Conservation (phyloP, 2,113 vertebrate species). For the Eurystomus gularis region DNA sequence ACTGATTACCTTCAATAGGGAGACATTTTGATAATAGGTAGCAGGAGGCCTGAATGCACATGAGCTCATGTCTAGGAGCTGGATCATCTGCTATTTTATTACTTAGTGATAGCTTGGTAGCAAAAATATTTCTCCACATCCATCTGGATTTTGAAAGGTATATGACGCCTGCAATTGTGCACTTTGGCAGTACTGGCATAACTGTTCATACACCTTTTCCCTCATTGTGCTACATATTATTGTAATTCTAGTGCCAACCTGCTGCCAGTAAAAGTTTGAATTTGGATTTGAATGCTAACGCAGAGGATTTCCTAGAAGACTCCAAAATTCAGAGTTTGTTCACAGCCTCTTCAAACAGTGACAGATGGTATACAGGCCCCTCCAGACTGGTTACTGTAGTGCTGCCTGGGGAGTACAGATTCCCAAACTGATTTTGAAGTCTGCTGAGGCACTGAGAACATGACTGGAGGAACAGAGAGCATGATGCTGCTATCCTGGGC, state of each 20-base stretch:
- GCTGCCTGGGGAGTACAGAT: background rate
- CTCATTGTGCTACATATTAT: background rate
- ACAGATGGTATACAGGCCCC: background rate
- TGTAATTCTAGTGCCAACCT: background rate
- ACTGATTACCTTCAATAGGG: background rate
- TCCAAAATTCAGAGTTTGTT: background rate
- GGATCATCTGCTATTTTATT: constrained; percentile 13
- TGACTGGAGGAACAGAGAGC: background rate
- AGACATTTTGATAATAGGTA: constrained; percentile 6
- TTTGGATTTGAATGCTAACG: constrained; percentile 15
- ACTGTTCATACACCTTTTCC: background rate
- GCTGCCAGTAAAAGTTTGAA: background rate
- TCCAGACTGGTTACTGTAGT: background rate
- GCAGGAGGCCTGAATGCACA: background rate
- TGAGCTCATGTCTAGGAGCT: background rate
- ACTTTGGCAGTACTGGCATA: background rate
- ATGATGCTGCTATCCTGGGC: background rate
- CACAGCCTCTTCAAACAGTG: background rate
- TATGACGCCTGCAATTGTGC: background rate
- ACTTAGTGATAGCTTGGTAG: background rate
- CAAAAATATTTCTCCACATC: background rate
- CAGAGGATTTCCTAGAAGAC: background rate
- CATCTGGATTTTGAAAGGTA: constrained; percentile 9
- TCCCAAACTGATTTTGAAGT: background rate
- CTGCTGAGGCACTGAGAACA: background rate